Evolutionary conservation across 1,140 invertebrate species (phyloP), one percentile per base, ranked within the genome.

Genomic region (Ruditapes philippinarum): DNA sequence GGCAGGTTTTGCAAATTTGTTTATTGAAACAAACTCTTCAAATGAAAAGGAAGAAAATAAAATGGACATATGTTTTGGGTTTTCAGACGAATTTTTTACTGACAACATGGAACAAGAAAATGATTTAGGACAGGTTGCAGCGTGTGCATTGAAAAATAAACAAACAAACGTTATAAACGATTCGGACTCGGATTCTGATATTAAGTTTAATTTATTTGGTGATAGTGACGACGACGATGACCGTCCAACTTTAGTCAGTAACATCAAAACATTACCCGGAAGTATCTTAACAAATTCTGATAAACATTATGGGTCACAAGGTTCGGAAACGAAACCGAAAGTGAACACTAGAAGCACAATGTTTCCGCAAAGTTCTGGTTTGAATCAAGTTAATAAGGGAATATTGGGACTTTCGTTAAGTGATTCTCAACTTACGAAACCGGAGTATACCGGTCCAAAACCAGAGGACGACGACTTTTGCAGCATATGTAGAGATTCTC

Each of bases 401-500:
- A 9, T 38, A 14, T 38, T 40, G 36, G 65, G 65, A 38, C 7
- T 38, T 22, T 12, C 33, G n/a, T 4, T 38, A 4, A n/a, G 11
- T 70, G 19, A 36, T 7, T 31, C 11, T 68, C 2, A 51, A 31
- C 40, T 4, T 2, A 33, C 4, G 17, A 36, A 51, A 54, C 49
- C 22, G 42, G 74, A 51, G 33, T 54, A 49, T 19, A 82, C 80
- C 25, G 62, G 62, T 80, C 33, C 38, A 17, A 73, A 65, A 79
- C 74, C 74, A 4, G 89, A 89, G 22, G 33, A 68, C 19, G 89
- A 91, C 62, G 73, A 88, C n/a, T 76, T 51, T 11, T 93, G 92
- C 73, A 40, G 79, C 36, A 92, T 93, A 28, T 93, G 92, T 82
- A 54, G 90, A 73, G 86, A 90, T 38, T 12, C 22, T 22, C n/a